These are phyloP conservation scores for Rhogogaster chlorosoma DNA, from an alignment of 2,888 invertebrate species.

Conservation along the genomic window DNA sequence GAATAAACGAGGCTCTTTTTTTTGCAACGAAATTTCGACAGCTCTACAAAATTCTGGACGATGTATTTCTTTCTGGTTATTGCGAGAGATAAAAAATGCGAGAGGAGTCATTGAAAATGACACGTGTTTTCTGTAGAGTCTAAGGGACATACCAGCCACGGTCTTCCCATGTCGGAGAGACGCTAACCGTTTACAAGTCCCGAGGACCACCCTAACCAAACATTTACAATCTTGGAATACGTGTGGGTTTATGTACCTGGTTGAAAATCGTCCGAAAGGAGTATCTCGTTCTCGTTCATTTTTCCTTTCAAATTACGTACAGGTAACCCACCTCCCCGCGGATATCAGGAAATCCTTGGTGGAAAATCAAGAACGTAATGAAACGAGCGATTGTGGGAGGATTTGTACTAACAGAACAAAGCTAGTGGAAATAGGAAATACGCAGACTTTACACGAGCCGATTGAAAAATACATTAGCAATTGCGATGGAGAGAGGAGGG, in stretches of 20 bases:
- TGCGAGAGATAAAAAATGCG: neutral
- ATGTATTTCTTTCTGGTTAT: neutral
- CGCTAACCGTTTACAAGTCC: constrained; percentile 42
- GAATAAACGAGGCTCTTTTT: neutral
- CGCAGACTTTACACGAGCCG: neutral
- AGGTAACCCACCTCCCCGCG: no score
- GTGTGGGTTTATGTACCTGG: no score
- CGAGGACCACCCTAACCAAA: constrained; percentile 40
- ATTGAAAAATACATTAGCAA: constrained; percentile 8
- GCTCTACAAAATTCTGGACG: neutral
- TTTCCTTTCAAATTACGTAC: no score
- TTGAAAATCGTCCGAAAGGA: constrained; percentile 15
- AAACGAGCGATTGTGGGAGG: neutral
- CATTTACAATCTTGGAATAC: constrained; percentile 29
- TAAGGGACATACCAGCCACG: neutral
- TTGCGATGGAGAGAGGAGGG: neutral
- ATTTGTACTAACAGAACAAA: no score
- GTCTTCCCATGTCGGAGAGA: neutral
- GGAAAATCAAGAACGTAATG: no score
- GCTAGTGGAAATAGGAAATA: neutral
- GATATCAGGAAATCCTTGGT: no score
- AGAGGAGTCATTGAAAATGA: neutral
- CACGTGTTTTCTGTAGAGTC: neutral
- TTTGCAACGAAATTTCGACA: no score
- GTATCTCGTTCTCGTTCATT: neutral